Conservation (phyloP, 2,888 invertebrate species). For the Lithosia quadra region DNA sequence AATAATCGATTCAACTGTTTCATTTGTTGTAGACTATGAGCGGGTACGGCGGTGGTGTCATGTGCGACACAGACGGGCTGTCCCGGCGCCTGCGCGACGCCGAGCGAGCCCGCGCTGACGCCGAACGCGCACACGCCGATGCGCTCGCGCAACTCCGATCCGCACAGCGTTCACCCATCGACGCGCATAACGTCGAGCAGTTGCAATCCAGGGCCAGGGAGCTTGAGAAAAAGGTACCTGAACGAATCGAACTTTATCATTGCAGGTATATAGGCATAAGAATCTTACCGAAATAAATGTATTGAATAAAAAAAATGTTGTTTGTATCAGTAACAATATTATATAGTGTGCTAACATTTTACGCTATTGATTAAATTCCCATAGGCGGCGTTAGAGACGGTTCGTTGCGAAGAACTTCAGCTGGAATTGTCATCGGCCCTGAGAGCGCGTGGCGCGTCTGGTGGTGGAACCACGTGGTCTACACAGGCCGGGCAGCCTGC, state of each 20-base stretch:
- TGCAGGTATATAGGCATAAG: neutral
- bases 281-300: neutral
- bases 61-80: conserved; percentile 82
- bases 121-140: conserved; percentile 92
- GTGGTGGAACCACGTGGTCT: conserved; percentile 74
- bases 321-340: neutral
- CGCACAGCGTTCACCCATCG: conserved; percentile 79
- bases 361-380: neutral
- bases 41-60: conserved; percentile 73
- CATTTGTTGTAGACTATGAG: conserved; percentile 75
- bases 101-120: conserved; percentile 91
- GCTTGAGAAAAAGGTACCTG: conserved; percentile 94
- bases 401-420: conserved; percentile 95
- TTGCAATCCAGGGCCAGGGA: conserved; percentile 95
- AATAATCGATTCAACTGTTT: neutral
- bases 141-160: conserved; percentile 90
- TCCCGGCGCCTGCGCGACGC: conserved; percentile 93
- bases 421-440: conserved; percentile 93
- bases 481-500: conserved; percentile 82
- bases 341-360: neutral
- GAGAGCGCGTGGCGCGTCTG: conserved; percentile 73
- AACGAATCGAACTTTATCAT: neutral
- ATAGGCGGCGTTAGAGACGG: conserved; percentile 89
- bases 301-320: neutral
- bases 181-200: conserved; percentile 89